Evolutionary conservation across 2,113 vertebrate genomes (phyloP), one percentile per base, ranked within the genome.

Genomic region (Pleuronectes platessa): DNA sequence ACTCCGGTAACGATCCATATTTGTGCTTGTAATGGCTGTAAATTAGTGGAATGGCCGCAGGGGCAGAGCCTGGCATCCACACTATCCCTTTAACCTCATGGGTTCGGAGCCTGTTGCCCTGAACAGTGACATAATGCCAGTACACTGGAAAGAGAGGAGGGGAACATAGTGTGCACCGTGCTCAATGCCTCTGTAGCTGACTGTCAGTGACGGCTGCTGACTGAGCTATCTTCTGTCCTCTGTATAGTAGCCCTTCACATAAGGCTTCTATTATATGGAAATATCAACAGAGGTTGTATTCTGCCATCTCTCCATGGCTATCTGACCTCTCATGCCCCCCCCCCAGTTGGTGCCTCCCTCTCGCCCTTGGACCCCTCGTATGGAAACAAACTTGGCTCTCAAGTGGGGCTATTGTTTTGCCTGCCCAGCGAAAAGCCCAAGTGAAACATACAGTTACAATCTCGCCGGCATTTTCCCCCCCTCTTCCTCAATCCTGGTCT

Each of bases 361-460:
- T 74, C n/a, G 53, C 83, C 82, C 76, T 74, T 82, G 54, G 75
- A 83, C 78, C 83, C 60, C 81, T 86, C 79, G 81, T 84, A 76
- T 85, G 85, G 87, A 92, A 87, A 81, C 87, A 79, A 76, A 80
- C 81, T 79, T 80, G 73, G 70, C 82, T 86, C 79, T 89, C n/a
- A 78, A 89, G 82, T 62, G 56, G 75, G 62, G 58, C 83, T 88
- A 86, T 90, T 92, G 84, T 93, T 90, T 87, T 88, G 70, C 81
- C 51, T 81, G 86, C 81, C 7, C 62, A 81, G 61, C 26, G n/a
- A 91, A 56, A 92, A 93, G 86, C 83, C 72, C 37, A 80, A 90
- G 74, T 91, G 71, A 89, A 90, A 71, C 76, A 61, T 90, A 84
- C 70, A 85, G 86, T 76, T 91, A 88, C 86, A 73, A 90, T 92